Conservation (phyloP, 2,888 invertebrate genomes). For the Leptopterna dolabrata region DNA sequence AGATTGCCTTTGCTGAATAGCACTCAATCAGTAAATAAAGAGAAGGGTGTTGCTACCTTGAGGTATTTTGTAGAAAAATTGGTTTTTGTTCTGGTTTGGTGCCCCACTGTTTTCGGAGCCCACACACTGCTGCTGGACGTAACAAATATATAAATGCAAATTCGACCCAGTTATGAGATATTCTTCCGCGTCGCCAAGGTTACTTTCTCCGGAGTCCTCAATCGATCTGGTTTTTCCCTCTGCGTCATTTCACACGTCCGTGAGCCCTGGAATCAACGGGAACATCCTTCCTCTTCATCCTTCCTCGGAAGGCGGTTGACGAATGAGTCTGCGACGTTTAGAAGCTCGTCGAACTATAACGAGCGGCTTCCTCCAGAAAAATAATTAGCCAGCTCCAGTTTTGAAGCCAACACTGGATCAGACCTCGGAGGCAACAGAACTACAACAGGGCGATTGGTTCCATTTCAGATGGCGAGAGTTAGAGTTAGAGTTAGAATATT, state of each 20-base stretch:
- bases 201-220: conserved; percentile 34
- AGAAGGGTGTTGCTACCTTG: too few species aligned
- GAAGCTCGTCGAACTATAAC: not conserved
- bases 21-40: too few species aligned
- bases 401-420: not conserved
- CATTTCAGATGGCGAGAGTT: too few species aligned
- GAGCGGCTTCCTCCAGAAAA: not conserved
- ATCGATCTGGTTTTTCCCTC: conserved; percentile 37
- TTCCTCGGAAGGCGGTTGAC: not conserved
- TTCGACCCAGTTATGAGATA: not conserved
- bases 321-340: not conserved
- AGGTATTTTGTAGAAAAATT: too few species aligned
- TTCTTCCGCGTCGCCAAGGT: not conserved
- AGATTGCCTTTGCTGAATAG: too few species aligned
- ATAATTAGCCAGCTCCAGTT: not conserved
- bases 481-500: too few species aligned
- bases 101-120: too few species aligned
- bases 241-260: not conserved
- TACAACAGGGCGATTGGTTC: too few species aligned
- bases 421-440: not conserved
- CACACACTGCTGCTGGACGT: too few species aligned
- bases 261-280: not conserved
- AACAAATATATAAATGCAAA: not conserved
- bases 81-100: too few species aligned
- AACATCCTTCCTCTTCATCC: not conserved